phyloP scores from a whole-genome alignment of 2,113 vertebrate genomes.

The Caranx melampygus region DNA sequence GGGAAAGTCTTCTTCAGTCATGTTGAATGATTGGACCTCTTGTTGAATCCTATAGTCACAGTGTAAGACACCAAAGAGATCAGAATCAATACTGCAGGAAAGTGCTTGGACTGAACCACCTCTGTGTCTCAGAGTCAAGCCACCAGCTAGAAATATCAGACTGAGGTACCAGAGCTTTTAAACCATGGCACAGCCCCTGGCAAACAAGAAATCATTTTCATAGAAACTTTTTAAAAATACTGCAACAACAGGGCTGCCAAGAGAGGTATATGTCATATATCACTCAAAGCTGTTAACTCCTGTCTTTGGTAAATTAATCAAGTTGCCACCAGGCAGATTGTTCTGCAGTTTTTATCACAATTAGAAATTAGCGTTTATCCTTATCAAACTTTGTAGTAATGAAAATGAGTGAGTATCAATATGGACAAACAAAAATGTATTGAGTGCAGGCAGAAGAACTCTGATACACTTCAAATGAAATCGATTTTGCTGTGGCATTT shows the following conservation, averaged over 20 bases:
- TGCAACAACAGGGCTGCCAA: not conserved
- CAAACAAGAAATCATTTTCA: no score
- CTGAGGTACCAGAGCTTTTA: conserved; percentile 10
- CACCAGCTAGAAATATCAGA: conserved; percentile 4
- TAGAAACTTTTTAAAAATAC: not conserved
- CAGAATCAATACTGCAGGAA: conserved; percentile 2
- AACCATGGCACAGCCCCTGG: not conserved
- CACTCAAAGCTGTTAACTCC: not conserved
- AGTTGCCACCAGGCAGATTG: no score
- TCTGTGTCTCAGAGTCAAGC: conserved; percentile 36
- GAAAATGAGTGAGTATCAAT: no score
- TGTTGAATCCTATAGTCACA: conserved; percentile 20
- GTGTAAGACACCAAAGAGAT: not conserved
- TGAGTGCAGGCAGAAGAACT: not conserved
- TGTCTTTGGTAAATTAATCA: no score
- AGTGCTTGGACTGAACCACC: conserved; percentile 23
- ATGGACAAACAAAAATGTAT: not conserved
- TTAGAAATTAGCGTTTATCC: no score
- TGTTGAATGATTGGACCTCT: conserved; percentile 30
- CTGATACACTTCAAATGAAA: not conserved
- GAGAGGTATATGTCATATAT: not conserved
- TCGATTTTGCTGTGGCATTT: not conserved
- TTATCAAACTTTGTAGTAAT: no score
- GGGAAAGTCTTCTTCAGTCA: conserved; percentile 64
- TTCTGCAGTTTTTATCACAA: no score